phyloP scores from a whole-genome alignment of 2,888 invertebrate genomes.

The Lasioglossum leucozonium region DNA sequence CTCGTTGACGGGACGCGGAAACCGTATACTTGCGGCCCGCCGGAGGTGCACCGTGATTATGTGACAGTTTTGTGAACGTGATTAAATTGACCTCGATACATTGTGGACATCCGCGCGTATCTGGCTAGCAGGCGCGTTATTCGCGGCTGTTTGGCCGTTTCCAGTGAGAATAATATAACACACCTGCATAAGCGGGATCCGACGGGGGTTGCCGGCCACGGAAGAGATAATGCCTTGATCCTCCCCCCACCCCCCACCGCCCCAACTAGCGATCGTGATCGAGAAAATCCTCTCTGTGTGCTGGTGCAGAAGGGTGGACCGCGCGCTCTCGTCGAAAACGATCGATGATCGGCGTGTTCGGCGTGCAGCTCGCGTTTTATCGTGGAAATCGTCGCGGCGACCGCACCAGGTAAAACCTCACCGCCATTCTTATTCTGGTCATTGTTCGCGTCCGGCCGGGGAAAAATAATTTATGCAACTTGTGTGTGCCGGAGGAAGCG shows the following conservation, averaged over 20 bases:
- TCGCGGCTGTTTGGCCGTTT: conserved; percentile 49
- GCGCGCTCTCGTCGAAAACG: conserved; percentile 6
- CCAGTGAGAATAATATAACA: conserved; percentile 24
- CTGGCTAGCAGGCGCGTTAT: conserved; percentile 45
- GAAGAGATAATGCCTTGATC: neutral
- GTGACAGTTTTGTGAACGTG: conserved; percentile 73
- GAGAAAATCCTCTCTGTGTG: conserved; percentile 4
- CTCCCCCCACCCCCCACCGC: neutral
- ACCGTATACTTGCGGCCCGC: conserved; percentile 32
- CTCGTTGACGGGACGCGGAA: conserved; percentile 47
- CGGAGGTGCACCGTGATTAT: conserved; percentile 68
- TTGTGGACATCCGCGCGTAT: conserved; percentile 63
- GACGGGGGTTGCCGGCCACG: neutral
- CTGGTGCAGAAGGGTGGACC: neutral
- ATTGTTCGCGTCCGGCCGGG: conserved; percentile 41
- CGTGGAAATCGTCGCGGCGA: conserved; percentile 57
- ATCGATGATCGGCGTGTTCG: conserved; percentile 51
- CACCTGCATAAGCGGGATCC: neutral
- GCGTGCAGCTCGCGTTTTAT: conserved; percentile 43
- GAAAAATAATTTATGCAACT: conserved; percentile 64
- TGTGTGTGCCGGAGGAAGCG: conserved; percentile 56
- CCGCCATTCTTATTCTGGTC: conserved; percentile 43
- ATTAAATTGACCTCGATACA: conserved; percentile 73
- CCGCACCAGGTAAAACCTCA: conserved; percentile 61
- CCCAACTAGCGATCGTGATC: neutral